Conservation (phyloP, 2,113 vertebrate genomes). For the Pelvicachromis taeniatus region DNA sequence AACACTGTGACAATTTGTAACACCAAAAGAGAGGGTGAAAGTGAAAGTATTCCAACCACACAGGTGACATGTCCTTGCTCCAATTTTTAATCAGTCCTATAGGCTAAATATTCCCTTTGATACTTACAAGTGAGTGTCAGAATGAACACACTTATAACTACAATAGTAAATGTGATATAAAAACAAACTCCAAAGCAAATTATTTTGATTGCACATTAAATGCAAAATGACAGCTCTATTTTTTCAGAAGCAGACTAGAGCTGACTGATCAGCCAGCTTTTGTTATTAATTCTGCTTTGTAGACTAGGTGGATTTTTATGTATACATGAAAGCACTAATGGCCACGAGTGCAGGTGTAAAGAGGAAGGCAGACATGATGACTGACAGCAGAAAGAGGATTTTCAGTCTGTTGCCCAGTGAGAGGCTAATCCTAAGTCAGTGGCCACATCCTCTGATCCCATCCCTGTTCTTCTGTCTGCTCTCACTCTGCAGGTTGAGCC, state of each 20-base stretch:
- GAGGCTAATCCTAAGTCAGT: conserved; percentile 49
- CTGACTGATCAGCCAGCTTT: neutral
- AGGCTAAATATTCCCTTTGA: neutral
- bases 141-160: neutral
- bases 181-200: neutral
- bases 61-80: neutral
- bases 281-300: neutral
- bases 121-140: neutral
- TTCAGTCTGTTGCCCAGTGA: conserved; percentile 34
- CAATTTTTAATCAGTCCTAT: neutral
- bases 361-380: conserved; percentile 40
- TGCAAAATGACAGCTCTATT: neutral
- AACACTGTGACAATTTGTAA: neutral
- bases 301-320: neutral
- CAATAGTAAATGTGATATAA: neutral
- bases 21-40: neutral
- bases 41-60: neutral
- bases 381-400: conserved; percentile 63
- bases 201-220: neutral
- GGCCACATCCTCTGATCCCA: conserved; percentile 17
- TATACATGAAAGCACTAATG: neutral
- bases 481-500: conserved; percentile 26
- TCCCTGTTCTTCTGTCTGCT: conserved; percentile 11
- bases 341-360: neutral
- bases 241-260: neutral